Evolutionary conservation across 2,888 invertebrate genomes (phyloP).

Genomic region (Cheilosia soror): DNA sequence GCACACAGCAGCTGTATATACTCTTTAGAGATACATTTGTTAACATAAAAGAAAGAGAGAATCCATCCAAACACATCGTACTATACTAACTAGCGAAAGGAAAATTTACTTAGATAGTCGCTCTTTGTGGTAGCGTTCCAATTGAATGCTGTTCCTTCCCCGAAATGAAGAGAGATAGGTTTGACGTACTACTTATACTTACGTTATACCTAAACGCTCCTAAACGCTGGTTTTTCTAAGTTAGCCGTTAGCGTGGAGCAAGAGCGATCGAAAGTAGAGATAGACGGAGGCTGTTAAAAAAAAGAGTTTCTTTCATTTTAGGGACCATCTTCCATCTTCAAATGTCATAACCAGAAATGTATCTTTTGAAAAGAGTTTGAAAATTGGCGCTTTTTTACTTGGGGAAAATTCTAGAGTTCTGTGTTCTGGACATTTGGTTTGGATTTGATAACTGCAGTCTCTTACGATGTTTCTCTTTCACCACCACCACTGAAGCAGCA

Average conservation of each 20-base stretch:
- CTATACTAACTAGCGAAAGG: not conserved
- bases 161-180: slow-evolving; percentile 14
- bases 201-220: not conserved
- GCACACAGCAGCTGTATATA: slow-evolving; percentile 57
- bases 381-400: slow-evolving; percentile 64
- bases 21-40: slow-evolving; percentile 40
- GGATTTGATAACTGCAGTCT: slow-evolving; percentile 40
- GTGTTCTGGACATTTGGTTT: not conserved
- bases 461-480: slow-evolving; percentile 52
- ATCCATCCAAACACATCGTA: not conserved
- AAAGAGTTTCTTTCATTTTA: slow-evolving; percentile 1
- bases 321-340: slow-evolving; percentile 27
- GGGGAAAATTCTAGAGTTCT: not conserved
- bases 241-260: slow-evolving; percentile 26
- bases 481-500: slow-evolving; percentile 37
- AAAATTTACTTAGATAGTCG: not conserved
- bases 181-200: too few species aligned
- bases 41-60: slow-evolving; percentile 29
- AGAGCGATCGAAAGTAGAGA: not conserved
- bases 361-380: slow-evolving; percentile 38
- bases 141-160: slow-evolving; percentile 16
- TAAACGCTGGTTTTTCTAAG: not conserved
- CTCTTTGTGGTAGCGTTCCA: slow-evolving; percentile 40
- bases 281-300: not conserved
- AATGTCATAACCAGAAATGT: not conserved